phyloP scores from a whole-genome alignment of 2,888 invertebrate species.

The Boloria selene region DNA sequence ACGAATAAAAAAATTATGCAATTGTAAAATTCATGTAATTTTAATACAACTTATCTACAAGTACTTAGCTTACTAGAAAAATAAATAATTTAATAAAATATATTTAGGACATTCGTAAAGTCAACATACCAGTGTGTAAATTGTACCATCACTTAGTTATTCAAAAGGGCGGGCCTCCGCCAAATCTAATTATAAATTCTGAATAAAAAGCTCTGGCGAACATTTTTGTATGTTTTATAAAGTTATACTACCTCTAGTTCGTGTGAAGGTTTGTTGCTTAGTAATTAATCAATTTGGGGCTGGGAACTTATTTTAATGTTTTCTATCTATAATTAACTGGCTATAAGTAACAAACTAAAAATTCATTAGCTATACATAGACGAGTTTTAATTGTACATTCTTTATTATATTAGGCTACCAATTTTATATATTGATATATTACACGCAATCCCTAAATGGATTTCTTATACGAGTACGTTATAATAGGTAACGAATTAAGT shows the following conservation, averaged over 20 bases:
- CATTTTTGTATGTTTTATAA: conserved; percentile 67
- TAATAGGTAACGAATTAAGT: no score
- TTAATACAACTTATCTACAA: no score
- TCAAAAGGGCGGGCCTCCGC: conserved; percentile 67
- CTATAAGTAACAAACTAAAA: conserved; percentile 22
- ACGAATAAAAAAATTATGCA: no score
- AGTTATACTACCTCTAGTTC: conserved; percentile 47
- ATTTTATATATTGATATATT: no score
- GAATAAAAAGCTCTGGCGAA: conserved; percentile 60
- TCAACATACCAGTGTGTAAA: conserved; percentile 36
- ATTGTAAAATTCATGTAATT: no score
- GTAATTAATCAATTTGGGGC: conserved; percentile 39
- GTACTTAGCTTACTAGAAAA: no score
- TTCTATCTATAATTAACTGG: conserved; percentile 36
- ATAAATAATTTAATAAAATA: no score
- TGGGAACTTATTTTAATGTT: conserved; percentile 34
- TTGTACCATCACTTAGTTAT: conserved; percentile 51
- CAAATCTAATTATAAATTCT: conserved; percentile 79
- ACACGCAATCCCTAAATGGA: no score
- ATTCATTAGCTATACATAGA: conserved; percentile 7
- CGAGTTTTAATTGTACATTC: not conserved
- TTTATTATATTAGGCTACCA: not conserved
- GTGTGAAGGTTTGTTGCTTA: conserved; percentile 50
- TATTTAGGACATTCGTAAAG: not conserved
- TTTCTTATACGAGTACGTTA: no score